Conservation (phyloP, 2,797 vertebrate genomes). For the Darevskia mixta region DNA sequence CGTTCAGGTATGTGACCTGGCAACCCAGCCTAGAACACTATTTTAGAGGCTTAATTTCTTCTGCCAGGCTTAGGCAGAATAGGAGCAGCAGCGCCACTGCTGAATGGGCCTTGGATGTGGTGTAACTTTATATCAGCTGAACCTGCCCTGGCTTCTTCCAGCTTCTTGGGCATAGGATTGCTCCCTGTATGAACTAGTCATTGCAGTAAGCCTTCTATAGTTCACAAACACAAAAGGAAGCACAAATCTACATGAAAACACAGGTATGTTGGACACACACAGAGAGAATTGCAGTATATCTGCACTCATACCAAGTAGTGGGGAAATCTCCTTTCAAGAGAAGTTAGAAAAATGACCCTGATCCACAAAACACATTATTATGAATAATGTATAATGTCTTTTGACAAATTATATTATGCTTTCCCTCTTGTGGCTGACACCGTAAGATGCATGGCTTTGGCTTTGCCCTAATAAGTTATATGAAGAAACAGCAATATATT, state of each 20-base stretch:
- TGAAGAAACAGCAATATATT: constrained; percentile 8
- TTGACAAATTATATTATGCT: constrained; percentile 24
- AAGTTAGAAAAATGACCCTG: constrained; percentile 33
- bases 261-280: neutral
- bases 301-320: neutral
- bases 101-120: too few species aligned
- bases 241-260: neutral
- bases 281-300: neutral
- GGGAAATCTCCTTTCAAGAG: neutral
- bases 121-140: too few species aligned
- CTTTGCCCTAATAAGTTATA: neutral
- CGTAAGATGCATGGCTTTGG: neutral
- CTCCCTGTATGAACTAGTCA: neutral
- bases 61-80: too few species aligned
- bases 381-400: neutral
- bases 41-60: too few species aligned
- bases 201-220: constrained; percentile 3
- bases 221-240: constrained; percentile 24
- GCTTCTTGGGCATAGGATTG: too few species aligned
- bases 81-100: too few species aligned
- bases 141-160: too few species aligned
- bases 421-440: neutral
- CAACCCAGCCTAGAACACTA: too few species aligned
- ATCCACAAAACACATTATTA: constrained; percentile 21
- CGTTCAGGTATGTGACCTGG: too few species aligned